phyloP scores from a whole-genome alignment of 2,888 invertebrate genomes.

The Mesoligia furuncula region DNA sequence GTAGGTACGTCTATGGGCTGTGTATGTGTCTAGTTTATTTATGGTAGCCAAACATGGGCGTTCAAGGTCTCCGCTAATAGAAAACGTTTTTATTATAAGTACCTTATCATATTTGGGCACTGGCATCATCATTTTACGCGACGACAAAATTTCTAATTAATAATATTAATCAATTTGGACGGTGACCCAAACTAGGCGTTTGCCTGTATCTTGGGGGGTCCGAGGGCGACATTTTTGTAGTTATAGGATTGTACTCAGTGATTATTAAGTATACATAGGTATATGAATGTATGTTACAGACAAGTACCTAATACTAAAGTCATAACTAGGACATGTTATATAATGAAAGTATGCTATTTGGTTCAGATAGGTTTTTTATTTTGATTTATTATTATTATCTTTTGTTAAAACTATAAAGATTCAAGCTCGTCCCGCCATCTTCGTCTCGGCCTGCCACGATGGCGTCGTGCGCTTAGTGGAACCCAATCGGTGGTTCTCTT shows the following conservation, averaged over 20 bases:
- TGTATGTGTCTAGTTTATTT: not conserved
- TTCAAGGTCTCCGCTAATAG: constrained; percentile 12
- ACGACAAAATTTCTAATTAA: not conserved
- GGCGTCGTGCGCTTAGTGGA: too few relatives aligned
- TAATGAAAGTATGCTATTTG: not conserved
- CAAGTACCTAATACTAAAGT: not conserved
- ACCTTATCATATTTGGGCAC: not conserved
- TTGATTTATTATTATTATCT: not conserved
- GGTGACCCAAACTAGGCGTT: not conserved
- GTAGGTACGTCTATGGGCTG: not conserved
- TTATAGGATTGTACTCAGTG: not conserved
- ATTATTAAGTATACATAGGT: not conserved
- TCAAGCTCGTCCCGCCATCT: too few relatives aligned
- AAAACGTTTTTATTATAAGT: constrained; percentile 6
- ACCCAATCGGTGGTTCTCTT: too few relatives aligned
- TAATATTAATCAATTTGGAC: not conserved
- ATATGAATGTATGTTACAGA: too few relatives aligned
- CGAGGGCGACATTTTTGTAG: not conserved
- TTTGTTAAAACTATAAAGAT: too few relatives aligned
- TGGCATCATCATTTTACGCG: not conserved
- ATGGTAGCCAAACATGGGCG: not conserved
- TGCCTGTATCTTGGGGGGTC: not conserved
- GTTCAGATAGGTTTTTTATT: not conserved
- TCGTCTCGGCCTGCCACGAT: too few relatives aligned
- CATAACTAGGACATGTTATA: not conserved